These are phyloP conservation scores for Actinia equina DNA, from an alignment of 64 coral and sea anemone species.

Conservation along the genomic window DNA sequence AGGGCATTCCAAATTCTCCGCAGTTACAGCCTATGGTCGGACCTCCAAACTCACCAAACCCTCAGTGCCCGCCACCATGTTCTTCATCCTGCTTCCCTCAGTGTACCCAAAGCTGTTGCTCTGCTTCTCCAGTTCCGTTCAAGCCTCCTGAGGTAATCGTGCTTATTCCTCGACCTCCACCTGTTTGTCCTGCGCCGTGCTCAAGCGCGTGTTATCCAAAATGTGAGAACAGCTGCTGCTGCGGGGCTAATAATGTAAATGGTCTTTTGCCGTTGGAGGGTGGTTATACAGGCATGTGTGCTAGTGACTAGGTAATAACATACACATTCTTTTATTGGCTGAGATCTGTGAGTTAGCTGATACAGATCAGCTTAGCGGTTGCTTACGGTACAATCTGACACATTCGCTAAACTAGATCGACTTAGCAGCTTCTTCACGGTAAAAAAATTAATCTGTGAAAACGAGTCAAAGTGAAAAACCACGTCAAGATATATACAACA, in stretches of 20 bases:
- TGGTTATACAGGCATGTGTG: constrained; percentile 10
- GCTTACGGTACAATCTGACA: too few species aligned
- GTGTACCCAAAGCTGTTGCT: constrained; percentile 5
- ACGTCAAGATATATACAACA: too few species aligned
- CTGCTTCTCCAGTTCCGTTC: not conserved
- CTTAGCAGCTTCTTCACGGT: too few species aligned
- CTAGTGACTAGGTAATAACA: not conserved
- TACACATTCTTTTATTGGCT: too few species aligned
- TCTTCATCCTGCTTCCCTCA: constrained; percentile 6
- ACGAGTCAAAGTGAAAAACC: too few species aligned
- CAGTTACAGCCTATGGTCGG: not conserved
- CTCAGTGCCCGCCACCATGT: not conserved
- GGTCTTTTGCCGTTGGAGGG: not conserved
- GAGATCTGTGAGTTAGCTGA: too few species aligned
- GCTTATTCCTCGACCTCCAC: not conserved
- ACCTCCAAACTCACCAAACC: not conserved
- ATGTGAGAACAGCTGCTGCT: constrained; percentile 6
- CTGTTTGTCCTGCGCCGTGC: constrained; percentile 12
- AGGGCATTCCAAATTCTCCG: not conserved
- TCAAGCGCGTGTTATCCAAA: not conserved
- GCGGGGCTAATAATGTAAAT: not conserved
- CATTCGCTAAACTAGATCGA: too few species aligned
- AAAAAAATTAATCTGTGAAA: too few species aligned
- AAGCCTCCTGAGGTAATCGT: not conserved
- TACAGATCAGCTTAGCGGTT: too few species aligned